Base-by-base conservation (phyloP, 2,113 vertebrate genomes). In the Daphoenositta chrysoptera region DNA sequence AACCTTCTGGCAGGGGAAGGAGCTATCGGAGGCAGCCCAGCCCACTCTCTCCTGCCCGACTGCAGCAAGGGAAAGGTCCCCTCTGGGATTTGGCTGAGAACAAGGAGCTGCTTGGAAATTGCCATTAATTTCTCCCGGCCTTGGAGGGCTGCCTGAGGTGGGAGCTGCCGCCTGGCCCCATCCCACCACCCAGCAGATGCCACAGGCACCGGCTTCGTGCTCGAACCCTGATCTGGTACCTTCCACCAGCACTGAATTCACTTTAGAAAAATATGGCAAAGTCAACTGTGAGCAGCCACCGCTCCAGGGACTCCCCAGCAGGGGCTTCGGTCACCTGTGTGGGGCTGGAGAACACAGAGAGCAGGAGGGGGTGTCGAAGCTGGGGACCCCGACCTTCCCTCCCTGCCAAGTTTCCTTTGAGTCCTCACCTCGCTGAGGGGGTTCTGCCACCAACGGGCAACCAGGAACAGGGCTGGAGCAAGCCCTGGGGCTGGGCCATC, bases 1-100 rank as follows among this genome's bases (percentile, higher is more conserved):
- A 95, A 89, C 92, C 88, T 94, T 94, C 93, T 92, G 96, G 92
- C 94, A 96, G 80, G 86, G 76, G 93, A 96, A 93, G 94, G 60
- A 94, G 88, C 72, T 73, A 48, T 93, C 1, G 51, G 89, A 95
- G 91, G 93, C 93, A 95, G 94, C 83, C 96, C 89, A 90, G 79
- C 95, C 88, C 94, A 93, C 90, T 93, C 66, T 35, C 93, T 95
- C 90, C 93, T 85, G 93, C 88, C 95, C 68, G 21, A 76, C 93
- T 95, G 87, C 71, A 83, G 87, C 1, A 11, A 96, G 88, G 79
- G 93, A 93, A 89, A 93, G 88, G 83, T 90, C 83, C 80, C 90
- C 86, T 77, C 61, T 89, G 93, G 93, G 94, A 92, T 89, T 45
- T 94, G 92, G 83, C 69, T 91, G 83, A 75, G 93, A 94, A 77